Percentiles rank a stretch among this genome's conserved stretches.
Conservation (phyloP, 2,888 invertebrate genomes). For the Dasypolia templi region DNA sequence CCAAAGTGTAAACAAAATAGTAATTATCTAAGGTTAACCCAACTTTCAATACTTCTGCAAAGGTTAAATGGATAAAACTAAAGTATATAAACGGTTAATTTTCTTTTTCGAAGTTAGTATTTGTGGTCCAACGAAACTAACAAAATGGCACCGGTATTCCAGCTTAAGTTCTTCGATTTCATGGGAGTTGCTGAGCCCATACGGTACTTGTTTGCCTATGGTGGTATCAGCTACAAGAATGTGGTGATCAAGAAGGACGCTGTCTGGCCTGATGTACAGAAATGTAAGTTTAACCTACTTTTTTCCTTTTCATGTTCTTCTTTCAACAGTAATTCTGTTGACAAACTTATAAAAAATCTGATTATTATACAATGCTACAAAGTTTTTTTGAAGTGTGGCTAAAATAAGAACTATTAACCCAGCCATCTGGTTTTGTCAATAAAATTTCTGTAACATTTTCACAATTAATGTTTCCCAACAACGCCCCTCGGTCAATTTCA, state of each 20-base stretch:
- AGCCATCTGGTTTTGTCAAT: too few relatives aligned
- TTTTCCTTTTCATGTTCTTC: neutral
- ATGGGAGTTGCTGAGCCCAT: conserved; percentile 75
- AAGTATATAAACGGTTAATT: conserved; percentile 41
- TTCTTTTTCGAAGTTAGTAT: conserved; percentile 26
- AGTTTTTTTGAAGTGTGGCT: too few relatives aligned
- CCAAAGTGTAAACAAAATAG: conserved; percentile 14
- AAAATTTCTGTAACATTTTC: too few relatives aligned
- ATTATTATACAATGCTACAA: too few relatives aligned
- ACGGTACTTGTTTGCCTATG: conserved; percentile 73
- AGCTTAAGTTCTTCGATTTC: conserved; percentile 72
- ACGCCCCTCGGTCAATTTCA: too few relatives aligned
- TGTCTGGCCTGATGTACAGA: conserved; percentile 47
- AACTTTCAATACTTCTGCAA: conserved; percentile 16
- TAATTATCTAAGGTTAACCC: conserved; percentile 34
- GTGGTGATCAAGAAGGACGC: conserved; percentile 46
- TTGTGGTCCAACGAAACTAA: conserved; percentile 27
- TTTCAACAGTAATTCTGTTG: too few relatives aligned
- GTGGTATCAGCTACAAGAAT: conserved; percentile 72
- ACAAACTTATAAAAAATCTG: too few relatives aligned
- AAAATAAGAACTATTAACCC: too few relatives aligned
- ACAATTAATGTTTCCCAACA: too few relatives aligned
- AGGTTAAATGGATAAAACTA: conserved; percentile 50
- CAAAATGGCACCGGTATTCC: conserved; percentile 69
- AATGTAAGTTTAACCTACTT: conserved; percentile 32